Evolutionary conservation across 2,797 vertebrate species (phyloP), one percentile per base, ranked within the genome.

Genomic region (Gadopsis bispinosus): DNA sequence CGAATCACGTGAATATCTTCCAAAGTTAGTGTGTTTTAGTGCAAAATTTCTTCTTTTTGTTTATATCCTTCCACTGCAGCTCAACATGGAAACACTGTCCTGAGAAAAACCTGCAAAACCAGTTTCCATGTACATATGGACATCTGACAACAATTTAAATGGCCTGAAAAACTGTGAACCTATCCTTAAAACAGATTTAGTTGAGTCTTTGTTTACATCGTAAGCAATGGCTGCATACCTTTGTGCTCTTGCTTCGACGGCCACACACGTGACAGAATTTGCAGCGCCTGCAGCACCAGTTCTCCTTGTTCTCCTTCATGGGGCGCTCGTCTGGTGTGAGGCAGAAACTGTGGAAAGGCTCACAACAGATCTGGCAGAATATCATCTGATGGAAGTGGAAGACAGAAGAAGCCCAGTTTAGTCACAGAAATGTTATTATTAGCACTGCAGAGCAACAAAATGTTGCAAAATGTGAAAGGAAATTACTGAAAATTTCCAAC

Each of bases 291-390:
- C 97, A 98, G 83, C 96, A 97, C 97, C 97, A 98, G 89, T 96
- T 96, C 67, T 97, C 96, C 70, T 96, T 96, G 91, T 96, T 96
- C 47, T 95, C 96, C 53, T 94, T 89, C 41, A 93, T 83, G 4
- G 97, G 97, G 22, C 96, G 94, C 83, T 98, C 97, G 0, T 96
- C 95, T 3, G 95, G 93, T 33, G 93, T 93, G 82, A 98, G 92
- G 87, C 97, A 98, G 92, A 98, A 98, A 48, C 86, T 92, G 71
- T 98, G 97, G 91, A 98, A 98, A 59, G 97, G 97, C 83, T 98
- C 97, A 58, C 97, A 98, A 94, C 97, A 98, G 73, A 98, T 96
- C 93, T 97, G 97, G 91, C 97, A 98, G 92, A 95, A 97, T 47
- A 98, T 94, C 94, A 98, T 94, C 97, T 98, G 83, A 56, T 50